Base-by-base conservation (phyloP, 1,140 invertebrate species). In the Oncopodura yosiiana region DNA sequence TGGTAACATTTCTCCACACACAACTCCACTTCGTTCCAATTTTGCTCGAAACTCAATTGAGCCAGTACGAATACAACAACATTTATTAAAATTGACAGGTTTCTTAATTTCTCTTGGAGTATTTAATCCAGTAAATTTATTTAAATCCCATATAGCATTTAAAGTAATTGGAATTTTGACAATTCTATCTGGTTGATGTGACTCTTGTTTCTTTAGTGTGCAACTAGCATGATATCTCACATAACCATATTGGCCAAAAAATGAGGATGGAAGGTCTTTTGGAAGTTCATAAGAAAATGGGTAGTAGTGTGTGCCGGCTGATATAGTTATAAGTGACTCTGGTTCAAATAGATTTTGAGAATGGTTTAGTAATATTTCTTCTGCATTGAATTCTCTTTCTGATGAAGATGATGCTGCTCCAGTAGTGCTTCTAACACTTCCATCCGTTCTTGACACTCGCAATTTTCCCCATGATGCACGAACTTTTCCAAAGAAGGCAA, bases 321-420 rank as follows among this genome's bases (percentile, higher is more conserved):
- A 14, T 34, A 14, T 34, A 8, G 30, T 34, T 34, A 8, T 32
- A 9, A 18, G 16, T 30, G 30, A 46, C 44, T 30, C 21, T 6
- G 14, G 27, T 32, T 46, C 44, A 29, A 46, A 46, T 6, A 46
- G 44, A 6, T 27, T 32, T 12, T 16, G 18, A 32, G 16, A 32
- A 21, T 46, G 44, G 23, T 46, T 46, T 19, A 46, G 34, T 16
- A 32, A 46, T 12, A 46, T 34, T 46, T 46, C 44, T 46, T 46
- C 44, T 0, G 30, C 44, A 18, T 30, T 32, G 14, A 46, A 16
- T 21, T 46, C 44, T 21, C 27, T n/a, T n/a, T n/a, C n/a, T n/a
- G n/a, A n/a, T n/a, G n/a, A n/a, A n/a, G n/a, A n/a, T n/a, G n/a
- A n/a, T n/a, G n/a, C n/a, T 3, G 16, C 27, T 18, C 9, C n/a